These are phyloP conservation scores for Cataglyphis albicans DNA, from an alignment of 2,888 invertebrate genomes.

Conservation along the genomic window DNA sequence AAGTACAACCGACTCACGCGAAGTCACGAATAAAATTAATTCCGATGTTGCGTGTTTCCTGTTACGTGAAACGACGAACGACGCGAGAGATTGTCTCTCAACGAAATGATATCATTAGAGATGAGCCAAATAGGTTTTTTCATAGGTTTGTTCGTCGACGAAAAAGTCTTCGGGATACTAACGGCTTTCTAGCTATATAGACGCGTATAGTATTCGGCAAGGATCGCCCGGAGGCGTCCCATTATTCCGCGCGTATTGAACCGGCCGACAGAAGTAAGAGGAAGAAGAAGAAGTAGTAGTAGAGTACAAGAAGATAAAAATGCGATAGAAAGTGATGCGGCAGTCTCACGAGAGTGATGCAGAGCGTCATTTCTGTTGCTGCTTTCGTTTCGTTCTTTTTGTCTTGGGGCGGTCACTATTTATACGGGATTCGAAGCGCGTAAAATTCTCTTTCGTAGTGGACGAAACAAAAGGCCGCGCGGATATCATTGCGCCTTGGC, in stretches of 20 bases:
- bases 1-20: conserved; percentile 16
- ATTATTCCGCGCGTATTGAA: conserved; percentile 73
- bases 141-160: neutral
- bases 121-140: conserved; percentile 49
- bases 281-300: conserved; percentile 26
- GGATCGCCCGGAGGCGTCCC: conserved; percentile 68
- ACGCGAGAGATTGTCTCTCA: conserved; percentile 23
- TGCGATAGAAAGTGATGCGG: conserved; percentile 66
- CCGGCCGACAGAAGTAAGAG: conserved; percentile 54
- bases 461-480: conserved; percentile 75
- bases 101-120: conserved; percentile 44
- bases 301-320: conserved; percentile 62
- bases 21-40: conserved; percentile 44
- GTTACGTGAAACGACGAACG: conserved; percentile 32
- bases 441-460: conserved; percentile 69
- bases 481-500: conserved; percentile 71
- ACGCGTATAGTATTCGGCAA: conserved; percentile 64
- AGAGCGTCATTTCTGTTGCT: conserved; percentile 5
- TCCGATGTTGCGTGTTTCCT: conserved; percentile 31
- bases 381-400: conserved; percentile 15
- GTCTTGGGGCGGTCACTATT: conserved; percentile 62
- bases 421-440: conserved; percentile 65
- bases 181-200: conserved; percentile 38
- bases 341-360: conserved; percentile 12
- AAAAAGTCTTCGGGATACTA: conserved; percentile 20